Evolutionary conservation across 2,797 vertebrate genomes (phyloP), one percentile per base, ranked within the genome.

Genomic region (Labeo calbasu): DNA sequence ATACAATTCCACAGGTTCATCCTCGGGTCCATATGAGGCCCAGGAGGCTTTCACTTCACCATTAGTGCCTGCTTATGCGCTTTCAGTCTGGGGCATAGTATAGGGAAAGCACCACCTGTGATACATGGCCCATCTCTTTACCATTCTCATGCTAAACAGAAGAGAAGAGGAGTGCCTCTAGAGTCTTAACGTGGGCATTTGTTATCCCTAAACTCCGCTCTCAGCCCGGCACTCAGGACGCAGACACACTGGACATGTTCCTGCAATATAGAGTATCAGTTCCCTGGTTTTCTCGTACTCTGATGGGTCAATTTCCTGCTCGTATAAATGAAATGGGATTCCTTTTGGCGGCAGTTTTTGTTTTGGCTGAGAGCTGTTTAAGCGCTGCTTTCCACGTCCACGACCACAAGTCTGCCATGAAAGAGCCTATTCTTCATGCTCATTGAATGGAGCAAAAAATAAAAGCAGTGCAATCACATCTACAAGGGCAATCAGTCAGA

Each of bases 331-430:
- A 87, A 89, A 89, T 50, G 40, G 57, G 90, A 91, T 88, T 87
- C 86, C 84, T 80, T 89, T 85, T 86, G 79, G 68, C 82, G 75
- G 80, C 71, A 85, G 85, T 82, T 90, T 89, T 89, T 90, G 87
- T 89, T 91, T 90, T 88, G 90, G 88, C 89, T 83, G 83, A 87
- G 82, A 87, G 82, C 88, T 89, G 88, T 87, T 89, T 86, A 89
- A 89, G 88, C 86, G 72, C 81, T 79, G 72, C 85, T 89, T 88
- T 90, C 85, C 87, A 88, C 85, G 70, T 87, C 70, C 79, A 65
- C 72, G 57, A 78, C 88, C 85, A 57, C 86, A 82, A 85, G 89
- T 70, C 82, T 87, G 69, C 79, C 76, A 88, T 91, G 90, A 91
- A 91, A 87, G 89, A 83, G 28, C 55, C 88, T 84, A 89, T 91